These are phyloP conservation scores for Cryptotermes secundus DNA, from an alignment of 1,140 invertebrate species.

Conservation along the genomic window DNA sequence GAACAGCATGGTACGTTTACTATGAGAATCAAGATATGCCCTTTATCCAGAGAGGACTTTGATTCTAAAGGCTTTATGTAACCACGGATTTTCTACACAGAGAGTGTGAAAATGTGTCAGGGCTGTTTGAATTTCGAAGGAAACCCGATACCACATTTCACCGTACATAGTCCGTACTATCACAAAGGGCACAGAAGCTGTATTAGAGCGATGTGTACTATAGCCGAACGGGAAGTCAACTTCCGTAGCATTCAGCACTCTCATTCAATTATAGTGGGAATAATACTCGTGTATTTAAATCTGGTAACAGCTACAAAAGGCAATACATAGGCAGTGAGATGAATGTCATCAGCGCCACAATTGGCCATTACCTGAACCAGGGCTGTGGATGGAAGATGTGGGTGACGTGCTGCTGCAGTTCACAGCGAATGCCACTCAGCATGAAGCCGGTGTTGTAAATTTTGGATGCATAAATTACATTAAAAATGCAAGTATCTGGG, in stretches of 20 bases:
- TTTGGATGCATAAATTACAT: no score
- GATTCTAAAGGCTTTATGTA: background rate
- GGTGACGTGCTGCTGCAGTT: background rate
- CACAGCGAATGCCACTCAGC: background rate
- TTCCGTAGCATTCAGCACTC: background rate
- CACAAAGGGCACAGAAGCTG: slow-evolving; percentile 5
- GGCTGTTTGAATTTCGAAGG: slow-evolving; percentile 5
- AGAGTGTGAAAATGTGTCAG: background rate
- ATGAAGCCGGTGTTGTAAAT: no score
- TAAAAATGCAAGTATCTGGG: no score
- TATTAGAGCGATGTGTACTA: background rate
- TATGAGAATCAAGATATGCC: background rate
- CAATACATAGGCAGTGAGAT: background rate
- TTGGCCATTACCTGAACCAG: background rate
- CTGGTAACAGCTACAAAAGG: background rate
- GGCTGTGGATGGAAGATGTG: background rate
- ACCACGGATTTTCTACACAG: background rate
- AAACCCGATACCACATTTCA: background rate
- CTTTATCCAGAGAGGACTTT: background rate
- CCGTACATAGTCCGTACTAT: background rate
- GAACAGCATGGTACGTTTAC: no score
- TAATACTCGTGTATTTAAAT: background rate
- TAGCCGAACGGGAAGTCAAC: background rate
- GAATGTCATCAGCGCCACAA: background rate
- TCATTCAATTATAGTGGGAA: slow-evolving; percentile 12